Conservation (phyloP, 2,113 vertebrate species). For the Pelusios castaneus region DNA sequence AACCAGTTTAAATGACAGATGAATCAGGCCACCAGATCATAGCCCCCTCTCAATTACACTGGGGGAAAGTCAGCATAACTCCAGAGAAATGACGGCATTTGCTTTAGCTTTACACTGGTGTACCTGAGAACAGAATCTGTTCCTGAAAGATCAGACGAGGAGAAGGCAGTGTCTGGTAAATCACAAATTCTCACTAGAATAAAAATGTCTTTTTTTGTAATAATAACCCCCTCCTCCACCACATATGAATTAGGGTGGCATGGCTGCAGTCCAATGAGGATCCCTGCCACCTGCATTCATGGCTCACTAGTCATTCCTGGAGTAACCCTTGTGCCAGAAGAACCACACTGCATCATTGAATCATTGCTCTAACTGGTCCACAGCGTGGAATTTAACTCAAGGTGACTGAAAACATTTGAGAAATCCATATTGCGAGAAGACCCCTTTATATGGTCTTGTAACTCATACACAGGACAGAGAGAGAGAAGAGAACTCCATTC, state of each 20-base stretch:
- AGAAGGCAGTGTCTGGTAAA: neutral
- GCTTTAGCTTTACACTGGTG: neutral
- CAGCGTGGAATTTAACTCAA: neutral
- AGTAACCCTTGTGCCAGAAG: neutral
- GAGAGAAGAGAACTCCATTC: neutral
- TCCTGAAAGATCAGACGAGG: neutral
- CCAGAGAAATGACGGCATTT: neutral
- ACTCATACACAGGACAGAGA: neutral
- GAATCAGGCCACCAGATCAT: neutral
- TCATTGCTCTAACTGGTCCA: neutral
- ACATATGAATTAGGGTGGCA: neutral
- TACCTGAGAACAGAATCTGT: conserved; percentile 15
- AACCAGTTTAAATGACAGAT: conserved; percentile 10
- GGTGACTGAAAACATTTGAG: neutral
- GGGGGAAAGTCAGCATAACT: neutral
- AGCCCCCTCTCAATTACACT: neutral
- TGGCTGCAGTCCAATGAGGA: neutral
- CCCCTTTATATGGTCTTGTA: neutral
- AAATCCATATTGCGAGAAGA: neutral
- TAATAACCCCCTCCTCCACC: neutral
- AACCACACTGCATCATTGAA: neutral
- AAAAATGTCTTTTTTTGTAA: neutral
- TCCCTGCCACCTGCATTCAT: neutral
- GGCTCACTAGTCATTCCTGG: neutral
- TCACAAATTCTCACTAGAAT: neutral